These are phyloP conservation scores for Menidia beryllina DNA, from an alignment of 2,113 vertebrate species.

Conservation along the genomic window DNA sequence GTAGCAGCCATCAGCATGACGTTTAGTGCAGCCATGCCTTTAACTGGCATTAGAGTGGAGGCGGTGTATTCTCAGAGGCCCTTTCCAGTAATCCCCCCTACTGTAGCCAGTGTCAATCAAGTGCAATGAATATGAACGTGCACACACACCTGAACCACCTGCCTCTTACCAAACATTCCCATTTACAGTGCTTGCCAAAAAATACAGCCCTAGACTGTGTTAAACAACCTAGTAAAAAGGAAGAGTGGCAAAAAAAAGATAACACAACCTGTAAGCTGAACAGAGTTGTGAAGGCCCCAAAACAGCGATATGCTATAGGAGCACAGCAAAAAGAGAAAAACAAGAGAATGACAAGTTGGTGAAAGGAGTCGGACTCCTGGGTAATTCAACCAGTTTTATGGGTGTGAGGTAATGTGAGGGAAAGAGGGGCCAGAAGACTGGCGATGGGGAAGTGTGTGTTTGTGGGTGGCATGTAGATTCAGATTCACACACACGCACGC, in stretches of 20 bases:
- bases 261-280: slow-evolving; percentile 44
- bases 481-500: not conserved
- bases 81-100: slow-evolving; percentile 61
- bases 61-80: slow-evolving; percentile 58
- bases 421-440: slow-evolving; percentile 33
- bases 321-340: slow-evolving; percentile 38
- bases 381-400: slow-evolving; percentile 72
- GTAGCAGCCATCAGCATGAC: slow-evolving; percentile 35
- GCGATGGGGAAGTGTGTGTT: slow-evolving; percentile 41
- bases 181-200: slow-evolving; percentile 72
- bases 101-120: slow-evolving; percentile 70
- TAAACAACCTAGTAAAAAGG: slow-evolving; percentile 66
- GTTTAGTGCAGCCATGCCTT: slow-evolving; percentile 45
- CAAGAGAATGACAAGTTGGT: slow-evolving; percentile 60
- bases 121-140: slow-evolving; percentile 56
- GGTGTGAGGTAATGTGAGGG: slow-evolving; percentile 74
- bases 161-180: slow-evolving; percentile 60
- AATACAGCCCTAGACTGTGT: slow-evolving; percentile 64
- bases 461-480: slow-evolving; percentile 52
- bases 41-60: slow-evolving; percentile 40
- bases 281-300: slow-evolving; percentile 53
- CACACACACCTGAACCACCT: slow-evolving; percentile 69
- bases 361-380: slow-evolving; percentile 75
- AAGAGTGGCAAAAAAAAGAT: slow-evolving; percentile 45
- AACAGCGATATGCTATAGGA: slow-evolving; percentile 40